Conservation (phyloP, 2,113 vertebrate genomes). For the Sitta europaea region DNA sequence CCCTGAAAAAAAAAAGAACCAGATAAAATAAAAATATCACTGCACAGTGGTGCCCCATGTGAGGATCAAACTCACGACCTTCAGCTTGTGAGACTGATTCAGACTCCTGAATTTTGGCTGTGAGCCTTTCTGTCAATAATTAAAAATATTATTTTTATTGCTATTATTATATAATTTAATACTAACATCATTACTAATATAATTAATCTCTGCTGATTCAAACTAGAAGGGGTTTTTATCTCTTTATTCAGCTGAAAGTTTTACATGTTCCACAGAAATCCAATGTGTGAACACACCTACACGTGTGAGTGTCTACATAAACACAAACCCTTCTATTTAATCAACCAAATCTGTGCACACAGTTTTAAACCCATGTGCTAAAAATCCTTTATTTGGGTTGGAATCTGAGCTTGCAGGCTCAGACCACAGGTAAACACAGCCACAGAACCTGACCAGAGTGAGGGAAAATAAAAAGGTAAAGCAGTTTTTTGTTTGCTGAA, state of each 20-base stretch:
- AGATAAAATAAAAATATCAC: too few species aligned
- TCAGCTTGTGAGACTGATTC: too few species aligned
- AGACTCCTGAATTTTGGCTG: background rate
- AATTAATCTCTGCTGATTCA: background rate
- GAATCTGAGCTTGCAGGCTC: background rate
- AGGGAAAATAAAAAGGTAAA: background rate
- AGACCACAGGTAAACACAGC: background rate
- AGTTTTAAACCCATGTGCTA: background rate
- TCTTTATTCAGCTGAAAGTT: background rate
- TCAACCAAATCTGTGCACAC: background rate
- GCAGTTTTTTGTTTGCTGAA: background rate
- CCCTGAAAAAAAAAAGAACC: too few species aligned
- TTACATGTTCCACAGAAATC: background rate
- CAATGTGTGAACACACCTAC: background rate
- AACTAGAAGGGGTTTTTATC: background rate
- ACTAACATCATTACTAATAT: background rate
- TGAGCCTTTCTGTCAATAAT: background rate
- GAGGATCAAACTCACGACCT: too few species aligned
- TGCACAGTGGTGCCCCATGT: too few species aligned
- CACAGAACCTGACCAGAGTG: background rate
- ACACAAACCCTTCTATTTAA: conserved; percentile 1
- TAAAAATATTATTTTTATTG: background rate
- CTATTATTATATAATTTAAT: background rate
- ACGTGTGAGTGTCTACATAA: background rate
- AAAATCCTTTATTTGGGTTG: background rate